Evolutionary conservation across 2,888 invertebrate species (phyloP), one percentile per base, ranked within the genome.

Genomic region (Pollenia griseotomentosa): DNA sequence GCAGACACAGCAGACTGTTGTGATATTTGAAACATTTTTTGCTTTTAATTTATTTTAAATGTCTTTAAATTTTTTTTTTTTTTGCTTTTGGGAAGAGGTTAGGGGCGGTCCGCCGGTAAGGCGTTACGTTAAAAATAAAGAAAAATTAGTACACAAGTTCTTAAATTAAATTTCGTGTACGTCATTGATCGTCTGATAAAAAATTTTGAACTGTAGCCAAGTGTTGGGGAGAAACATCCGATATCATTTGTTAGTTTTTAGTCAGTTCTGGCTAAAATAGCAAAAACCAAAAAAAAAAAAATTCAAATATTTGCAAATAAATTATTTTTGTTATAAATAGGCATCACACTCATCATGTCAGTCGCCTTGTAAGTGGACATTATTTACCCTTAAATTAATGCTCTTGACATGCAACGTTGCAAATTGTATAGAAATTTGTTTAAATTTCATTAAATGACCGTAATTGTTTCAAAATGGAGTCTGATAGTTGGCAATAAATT

Each of bases 111-210:
- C 16, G 19, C 33, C 23, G 66, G 57, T 48, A 79, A 44, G 44
- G 53, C 68, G 48, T 48, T 63, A 42, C n/a, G 57, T 57, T 80
- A 83, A 80, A 75, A 80, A 86, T 79, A 79, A 44, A 44, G 11
- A 46, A 65, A 83, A 77, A 80, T 77, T 51, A 66, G 71, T 77
- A 51, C 73, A 84, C 44, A 63, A 71, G 23, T 86, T 86, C 71
- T 57, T 77, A 78, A 81, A 84, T 87, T 83, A 73, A 75, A 73
- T 53, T 19, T 23, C 19, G 70, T 61, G 53, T 87, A 86, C 87
- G 84, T 87, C 87, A 87, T 87, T 78, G 84, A 87, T 87, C 84
- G 87, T 78, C 87, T 84, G 84, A 87, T 81, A 70, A 77, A 83
- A 65, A 82, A 78, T n/a, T 19, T 84, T 87, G 84, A 84, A 87